phyloP scores from a whole-genome alignment of 2,113 vertebrate genomes.

The Pterocles burchelli region DNA sequence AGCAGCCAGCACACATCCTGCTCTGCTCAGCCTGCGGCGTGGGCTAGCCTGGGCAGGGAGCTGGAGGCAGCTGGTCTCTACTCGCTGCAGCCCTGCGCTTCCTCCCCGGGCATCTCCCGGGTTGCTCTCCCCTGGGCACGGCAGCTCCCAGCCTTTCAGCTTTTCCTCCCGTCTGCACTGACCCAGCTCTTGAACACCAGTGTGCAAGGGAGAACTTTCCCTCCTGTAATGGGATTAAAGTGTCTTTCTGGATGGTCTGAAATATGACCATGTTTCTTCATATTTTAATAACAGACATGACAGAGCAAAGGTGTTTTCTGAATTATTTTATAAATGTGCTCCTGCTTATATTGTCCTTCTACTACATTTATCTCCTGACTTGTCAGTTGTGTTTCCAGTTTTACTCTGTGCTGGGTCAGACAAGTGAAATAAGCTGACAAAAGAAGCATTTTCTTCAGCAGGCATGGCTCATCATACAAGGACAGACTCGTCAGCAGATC shows the following conservation, averaged over 20 bases:
- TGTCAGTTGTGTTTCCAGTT: not conserved
- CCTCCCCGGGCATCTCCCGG: not conserved
- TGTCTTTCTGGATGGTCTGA: not conserved
- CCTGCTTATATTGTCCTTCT: not conserved
- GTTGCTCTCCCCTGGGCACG: not conserved
- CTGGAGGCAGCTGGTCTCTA: no score
- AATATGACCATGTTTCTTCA: not conserved
- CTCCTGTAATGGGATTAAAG: not conserved
- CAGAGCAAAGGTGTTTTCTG: not conserved
- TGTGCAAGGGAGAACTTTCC: not conserved
- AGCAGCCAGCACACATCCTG: not conserved
- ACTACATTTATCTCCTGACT: not conserved
- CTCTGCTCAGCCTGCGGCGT: fast-evolving
- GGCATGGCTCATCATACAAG: not conserved
- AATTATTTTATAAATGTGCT: not conserved
- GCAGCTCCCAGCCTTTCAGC: not conserved
- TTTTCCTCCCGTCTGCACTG: not conserved
- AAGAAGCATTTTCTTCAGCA: not conserved
- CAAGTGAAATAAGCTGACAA: not conserved
- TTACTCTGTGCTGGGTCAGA: not conserved
- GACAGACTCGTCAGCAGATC: not conserved
- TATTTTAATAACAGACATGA: not conserved
- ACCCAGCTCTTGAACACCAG: no score
- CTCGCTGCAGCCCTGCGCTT: not conserved
- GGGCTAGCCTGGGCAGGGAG: not conserved